A percentile compares a stretch with the other conserved stretches of the same genome.
These are phyloP conservation scores for Epinephelus moara DNA, from an alignment of 2,113 vertebrate species.

Conservation along the genomic window DNA sequence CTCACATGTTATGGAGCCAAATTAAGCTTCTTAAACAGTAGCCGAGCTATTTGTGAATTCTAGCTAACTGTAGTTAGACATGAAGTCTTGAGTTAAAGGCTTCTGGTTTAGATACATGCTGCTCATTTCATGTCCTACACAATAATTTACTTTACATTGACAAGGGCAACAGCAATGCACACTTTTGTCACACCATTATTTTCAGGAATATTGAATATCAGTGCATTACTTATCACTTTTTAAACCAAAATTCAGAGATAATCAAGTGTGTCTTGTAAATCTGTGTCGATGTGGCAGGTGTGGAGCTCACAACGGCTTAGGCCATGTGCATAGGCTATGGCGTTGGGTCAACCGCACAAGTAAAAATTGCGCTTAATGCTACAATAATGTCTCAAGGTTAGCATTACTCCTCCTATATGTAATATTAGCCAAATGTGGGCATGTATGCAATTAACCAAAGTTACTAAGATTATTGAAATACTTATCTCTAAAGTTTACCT, in stretches of 20 bases:
- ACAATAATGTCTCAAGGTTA: too few species aligned
- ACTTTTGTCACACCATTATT: background rate
- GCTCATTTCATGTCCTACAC: background rate
- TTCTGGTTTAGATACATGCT: conserved; percentile 9
- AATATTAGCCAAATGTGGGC: too few species aligned
- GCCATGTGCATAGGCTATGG: too few species aligned
- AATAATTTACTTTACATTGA: background rate
- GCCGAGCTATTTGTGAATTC: conserved; percentile 32
- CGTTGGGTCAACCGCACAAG: too few species aligned
- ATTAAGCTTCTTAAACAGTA: conserved; percentile 12
- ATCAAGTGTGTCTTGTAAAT: conserved; percentile 10
- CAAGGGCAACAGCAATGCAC: conserved; percentile 5
- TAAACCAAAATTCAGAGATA: conserved; percentile 19
- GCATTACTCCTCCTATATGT: too few species aligned
- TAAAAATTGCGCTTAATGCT: too few species aligned
- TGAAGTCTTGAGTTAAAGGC: background rate
- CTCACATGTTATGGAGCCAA: background rate
- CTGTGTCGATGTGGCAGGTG: conserved; percentile 11
- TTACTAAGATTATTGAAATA: too few species aligned
- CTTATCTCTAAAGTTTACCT: too few species aligned
- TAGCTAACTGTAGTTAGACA: conserved; percentile 40
- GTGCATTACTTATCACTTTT: background rate
- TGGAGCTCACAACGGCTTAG: background rate
- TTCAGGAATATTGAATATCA: conserved; percentile 36
- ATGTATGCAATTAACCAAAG: too few species aligned